Base-by-base conservation (phyloP, 2,113 vertebrate genomes). In the Rousettus leschenaultii region DNA sequence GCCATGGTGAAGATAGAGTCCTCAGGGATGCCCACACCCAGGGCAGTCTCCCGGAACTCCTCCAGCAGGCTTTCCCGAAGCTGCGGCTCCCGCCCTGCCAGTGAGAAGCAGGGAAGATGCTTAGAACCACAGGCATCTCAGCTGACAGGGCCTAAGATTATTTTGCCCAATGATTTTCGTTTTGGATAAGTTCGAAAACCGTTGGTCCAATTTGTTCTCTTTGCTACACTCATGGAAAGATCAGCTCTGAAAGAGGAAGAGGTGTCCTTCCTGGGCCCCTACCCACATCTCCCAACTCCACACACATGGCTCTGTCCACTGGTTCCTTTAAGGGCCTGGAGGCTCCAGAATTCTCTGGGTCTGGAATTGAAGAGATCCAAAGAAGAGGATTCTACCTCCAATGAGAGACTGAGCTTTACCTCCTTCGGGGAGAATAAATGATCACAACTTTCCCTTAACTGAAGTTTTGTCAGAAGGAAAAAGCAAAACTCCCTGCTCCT, bases 31-130 rank as follows among this genome's bases (percentile, higher is more conserved):
- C 99, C 99, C 93, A 99, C 98, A 2, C 99, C 93, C 96, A 97
- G 95, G 70, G 98, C 99, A 55, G 99, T 95, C 59, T 98, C 98
- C 96, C 97, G 98, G 98, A 99, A 99, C 51, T 99, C 98, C 0
- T 99, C 98, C 28, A 99, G 59, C 74, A 99, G 97, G 1, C 98
- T 98, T 5, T 98, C 96, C 15, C 98, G 98, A 89, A 99, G 97
- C 55, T 98, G 86, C 0, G 94, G 98, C 33, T 97, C 98, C 61
- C 99, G 98, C 48, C 99, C 99, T 99, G 97, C 30, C 61, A 30
- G 75, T 33, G 59, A 84, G 6, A 77, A 14, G 43, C 38, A 93
- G 38, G 73, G 43, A 18, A 78, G n/a, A 48, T 0, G 0, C 79
- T 18, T 45, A n/a, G 57, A 73, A 15, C 95, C 45, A 68, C 0